A percentile compares a stretch with the other conserved stretches of the same genome.
Conservation (phyloP, 2,888 invertebrate species). For the Dexiosoma caninum region DNA sequence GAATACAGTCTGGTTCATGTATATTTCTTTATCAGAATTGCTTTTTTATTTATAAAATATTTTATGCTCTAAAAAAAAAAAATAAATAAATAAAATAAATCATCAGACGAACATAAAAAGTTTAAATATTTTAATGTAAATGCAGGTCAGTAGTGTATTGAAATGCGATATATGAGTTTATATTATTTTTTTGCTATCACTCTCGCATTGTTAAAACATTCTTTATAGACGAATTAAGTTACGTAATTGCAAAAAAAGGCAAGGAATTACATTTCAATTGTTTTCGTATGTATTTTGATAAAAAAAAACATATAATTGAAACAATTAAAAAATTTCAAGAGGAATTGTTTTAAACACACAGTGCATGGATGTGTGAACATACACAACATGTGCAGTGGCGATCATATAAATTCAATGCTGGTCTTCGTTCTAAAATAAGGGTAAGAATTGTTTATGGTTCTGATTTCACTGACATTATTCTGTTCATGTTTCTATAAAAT, state of each 20-base stretch:
- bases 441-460: too few relatives aligned
- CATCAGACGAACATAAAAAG: neutral
- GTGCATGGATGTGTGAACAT: too few relatives aligned
- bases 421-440: too few relatives aligned
- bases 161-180: constrained; percentile 45
- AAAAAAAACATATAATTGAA: constrained; percentile 14
- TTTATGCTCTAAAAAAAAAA: neutral
- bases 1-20: neutral
- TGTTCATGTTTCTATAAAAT: too few relatives aligned
- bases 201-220: neutral
- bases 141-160: constrained; percentile 62
- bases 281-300: constrained; percentile 15
- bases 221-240: constrained; percentile 17
- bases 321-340: neutral
- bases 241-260: constrained; percentile 35
- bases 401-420: too few relatives aligned
- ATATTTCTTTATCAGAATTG: constrained; percentile 34
- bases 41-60: neutral
- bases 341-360: neutral
- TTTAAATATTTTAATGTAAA: constrained; percentile 40
- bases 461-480: too few relatives aligned
- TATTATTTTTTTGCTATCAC: neutral
- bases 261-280: constrained; percentile 25
- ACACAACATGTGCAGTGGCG: too few relatives aligned
- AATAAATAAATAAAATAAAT: too few relatives aligned